Evolutionary conservation across 2,888 invertebrate genomes (phyloP).

Genomic region (Caenorhabditis doughertyi): DNA sequence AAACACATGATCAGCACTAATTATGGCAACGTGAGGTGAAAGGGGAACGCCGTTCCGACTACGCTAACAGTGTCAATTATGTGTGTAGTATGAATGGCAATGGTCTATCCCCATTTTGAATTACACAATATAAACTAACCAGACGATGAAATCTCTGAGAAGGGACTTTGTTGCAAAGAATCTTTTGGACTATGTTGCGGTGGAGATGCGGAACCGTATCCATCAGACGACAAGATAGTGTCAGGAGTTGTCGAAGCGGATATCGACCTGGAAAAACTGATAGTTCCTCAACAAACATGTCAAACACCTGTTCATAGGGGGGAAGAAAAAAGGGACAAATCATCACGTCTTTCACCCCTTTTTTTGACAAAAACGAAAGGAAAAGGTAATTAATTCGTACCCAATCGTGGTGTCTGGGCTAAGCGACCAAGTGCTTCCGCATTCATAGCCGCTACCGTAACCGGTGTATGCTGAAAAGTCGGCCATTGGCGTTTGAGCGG

Average conservation of each 20-base stretch:
- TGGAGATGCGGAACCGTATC: slow-evolving; percentile 72
- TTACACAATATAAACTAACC: slow-evolving; percentile 21
- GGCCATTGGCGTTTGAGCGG: slow-evolving; percentile 65
- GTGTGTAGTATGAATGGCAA: slow-evolving; percentile 5
- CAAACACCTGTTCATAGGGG: slow-evolving; percentile 18
- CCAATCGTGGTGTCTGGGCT: slow-evolving; percentile 70
- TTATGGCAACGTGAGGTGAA: neutral
- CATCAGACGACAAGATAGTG: slow-evolving; percentile 76
- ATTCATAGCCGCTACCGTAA: slow-evolving; percentile 77
- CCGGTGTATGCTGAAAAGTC: slow-evolving; percentile 72
- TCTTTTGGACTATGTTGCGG: slow-evolving; percentile 64
- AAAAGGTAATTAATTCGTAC: slow-evolving; percentile 48
- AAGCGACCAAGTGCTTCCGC: slow-evolving; percentile 74
- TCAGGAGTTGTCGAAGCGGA: slow-evolving; percentile 78
- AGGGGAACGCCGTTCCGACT: slow-evolving; percentile 21
- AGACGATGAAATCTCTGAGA: slow-evolving; percentile 32
- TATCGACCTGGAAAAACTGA: slow-evolving; percentile 48
- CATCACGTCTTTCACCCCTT: slow-evolving; percentile 18
- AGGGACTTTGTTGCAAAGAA: slow-evolving; percentile 34
- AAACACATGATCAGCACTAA: slow-evolving; percentile 19
- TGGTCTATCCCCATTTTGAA: neutral
- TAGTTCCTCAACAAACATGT: slow-evolving; percentile 13
- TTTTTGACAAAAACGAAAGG: slow-evolving; percentile 16
- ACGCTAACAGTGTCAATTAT: neutral
- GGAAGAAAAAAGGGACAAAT: slow-evolving; percentile 14